A percentile compares a stretch with the other conserved stretches of the same genome.
phyloP scores from a whole-genome alignment of 2,888 invertebrate genomes.

The Shargacucullia verbasci region DNA sequence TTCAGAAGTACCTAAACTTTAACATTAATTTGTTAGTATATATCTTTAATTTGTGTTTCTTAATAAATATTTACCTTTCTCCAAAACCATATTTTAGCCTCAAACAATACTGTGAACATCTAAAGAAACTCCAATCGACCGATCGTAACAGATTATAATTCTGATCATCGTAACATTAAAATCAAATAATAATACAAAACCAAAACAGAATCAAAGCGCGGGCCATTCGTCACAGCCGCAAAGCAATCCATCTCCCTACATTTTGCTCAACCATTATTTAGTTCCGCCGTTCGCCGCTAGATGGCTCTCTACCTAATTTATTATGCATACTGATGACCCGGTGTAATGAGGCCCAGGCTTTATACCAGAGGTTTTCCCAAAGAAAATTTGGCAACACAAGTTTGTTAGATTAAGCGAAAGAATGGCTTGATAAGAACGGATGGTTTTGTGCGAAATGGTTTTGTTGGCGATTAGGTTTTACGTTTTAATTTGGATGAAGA shows the following conservation, averaged over 20 bases:
- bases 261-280: conserved; percentile 68
- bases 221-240: conserved; percentile 66
- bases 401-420: conserved; percentile 75
- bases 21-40: too few species aligned
- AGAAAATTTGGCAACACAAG: conserved; percentile 79
- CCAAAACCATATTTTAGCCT: conserved; percentile 5
- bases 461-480: conserved; percentile 57
- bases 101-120: too few species aligned
- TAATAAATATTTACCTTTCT: conserved; percentile 6
- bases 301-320: conserved; percentile 89
- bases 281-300: conserved; percentile 78
- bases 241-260: conserved; percentile 74
- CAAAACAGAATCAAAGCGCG: conserved; percentile 51
- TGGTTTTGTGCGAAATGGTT: conserved; percentile 48
- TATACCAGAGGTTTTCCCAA: conserved; percentile 74
- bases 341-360: conserved; percentile 88
- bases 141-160: conserved; percentile 38
- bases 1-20: too few species aligned
- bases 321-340: conserved; percentile 94
- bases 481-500: conserved; percentile 46
- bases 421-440: conserved; percentile 75
- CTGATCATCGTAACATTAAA: conserved; percentile 45
- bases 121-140: neutral
- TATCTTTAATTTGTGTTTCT: too few species aligned
- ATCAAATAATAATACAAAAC: conserved; percentile 55